Evolutionary conservation across 2,888 invertebrate genomes (phyloP), one percentile per base, ranked within the genome.

Genomic region (Entomobrya proxima): DNA sequence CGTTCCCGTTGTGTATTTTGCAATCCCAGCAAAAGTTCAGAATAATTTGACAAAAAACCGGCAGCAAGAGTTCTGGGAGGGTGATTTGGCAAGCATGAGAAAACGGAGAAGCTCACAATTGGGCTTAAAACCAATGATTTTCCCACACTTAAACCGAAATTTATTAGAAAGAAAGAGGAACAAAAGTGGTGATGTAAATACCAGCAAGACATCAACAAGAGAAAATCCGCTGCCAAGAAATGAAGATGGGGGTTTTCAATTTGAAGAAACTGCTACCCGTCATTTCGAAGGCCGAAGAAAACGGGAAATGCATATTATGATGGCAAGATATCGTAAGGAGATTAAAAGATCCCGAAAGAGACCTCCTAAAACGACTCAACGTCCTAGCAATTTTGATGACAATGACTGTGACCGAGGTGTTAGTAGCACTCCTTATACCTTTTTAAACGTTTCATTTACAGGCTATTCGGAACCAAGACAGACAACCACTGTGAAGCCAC

Each of bases 381-480:
- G 37, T 37, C 75, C 61, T 50, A 67, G 13, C 3, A 40, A 9
- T 67, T 67, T 37, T 67, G 37, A 40, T 3, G 44, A 72, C 47
- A 44, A 69, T 13, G 69, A 40, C 44, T 50, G 32, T 21, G 44
- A 27, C 9, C n/a, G n/a, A n/a, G n/a, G n/a, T 58, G 30, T 80
- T 30, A 40, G 32, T 2, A 76, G 21, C 18, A 67, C 64, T 11
- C 83, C 83, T 69, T 47, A 52, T 75, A 77, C 83, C 11, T 69
- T 83, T 83, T 50, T 83, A 55, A 83, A 83, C 83, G 83, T 83
- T 75, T 83, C 83, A 24, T 83, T 83, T 83, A 77, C 77, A 83
- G 83, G 83, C 50, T 83, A 76, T 30, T 76, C 52, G 61, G 83
- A 83, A 37, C 50, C 27, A 0, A 35, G 47, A 30, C 18, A 35